These are phyloP conservation scores for Habroteleia sp. DNA, from an alignment of 2,888 invertebrate species.

Conservation along the genomic window DNA sequence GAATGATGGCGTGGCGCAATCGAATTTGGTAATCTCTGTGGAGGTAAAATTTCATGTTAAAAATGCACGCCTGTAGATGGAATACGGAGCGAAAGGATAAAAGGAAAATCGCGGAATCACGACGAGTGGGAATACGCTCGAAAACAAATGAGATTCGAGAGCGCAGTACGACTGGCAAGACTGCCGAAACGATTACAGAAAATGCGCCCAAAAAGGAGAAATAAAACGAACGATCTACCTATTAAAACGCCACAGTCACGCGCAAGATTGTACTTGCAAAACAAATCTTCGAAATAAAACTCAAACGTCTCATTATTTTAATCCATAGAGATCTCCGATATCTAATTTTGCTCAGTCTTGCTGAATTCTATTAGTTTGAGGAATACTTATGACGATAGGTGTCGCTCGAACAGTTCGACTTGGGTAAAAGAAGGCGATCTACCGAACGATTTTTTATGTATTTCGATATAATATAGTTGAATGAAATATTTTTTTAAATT, in stretches of 20 bases:
- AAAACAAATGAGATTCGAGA: slow-evolving; percentile 59
- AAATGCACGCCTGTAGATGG: slow-evolving; percentile 58
- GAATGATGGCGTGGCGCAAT: slow-evolving; percentile 45
- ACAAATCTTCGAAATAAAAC: slow-evolving; percentile 57
- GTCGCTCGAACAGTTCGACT: neutral
- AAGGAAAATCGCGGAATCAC: slow-evolving; percentile 45
- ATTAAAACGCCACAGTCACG: slow-evolving; percentile 57
- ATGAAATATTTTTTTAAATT: too few relatives aligned
- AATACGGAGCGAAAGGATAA: slow-evolving; percentile 62
- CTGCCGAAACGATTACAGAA: slow-evolving; percentile 53
- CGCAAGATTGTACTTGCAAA: slow-evolving; percentile 58
- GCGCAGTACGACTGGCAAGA: slow-evolving; percentile 10
- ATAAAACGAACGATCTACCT: slow-evolving; percentile 48
- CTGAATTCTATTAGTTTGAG: slow-evolving; percentile 33
- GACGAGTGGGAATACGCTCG: slow-evolving; percentile 48
- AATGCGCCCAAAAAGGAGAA: slow-evolving; percentile 39
- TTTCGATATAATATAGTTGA: too few relatives aligned
- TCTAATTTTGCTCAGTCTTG: slow-evolving; percentile 26
- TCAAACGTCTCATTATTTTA: slow-evolving; percentile 58
- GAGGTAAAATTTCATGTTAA: slow-evolving; percentile 53
- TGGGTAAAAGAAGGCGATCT: too few relatives aligned
- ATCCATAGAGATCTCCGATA: slow-evolving; percentile 36
- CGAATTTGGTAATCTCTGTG: slow-evolving; percentile 51
- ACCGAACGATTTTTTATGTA: too few relatives aligned
- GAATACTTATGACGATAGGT: slow-evolving; percentile 25